Base-by-base conservation (phyloP, 2,113 vertebrate genomes). In the Spea multiplicata region DNA sequence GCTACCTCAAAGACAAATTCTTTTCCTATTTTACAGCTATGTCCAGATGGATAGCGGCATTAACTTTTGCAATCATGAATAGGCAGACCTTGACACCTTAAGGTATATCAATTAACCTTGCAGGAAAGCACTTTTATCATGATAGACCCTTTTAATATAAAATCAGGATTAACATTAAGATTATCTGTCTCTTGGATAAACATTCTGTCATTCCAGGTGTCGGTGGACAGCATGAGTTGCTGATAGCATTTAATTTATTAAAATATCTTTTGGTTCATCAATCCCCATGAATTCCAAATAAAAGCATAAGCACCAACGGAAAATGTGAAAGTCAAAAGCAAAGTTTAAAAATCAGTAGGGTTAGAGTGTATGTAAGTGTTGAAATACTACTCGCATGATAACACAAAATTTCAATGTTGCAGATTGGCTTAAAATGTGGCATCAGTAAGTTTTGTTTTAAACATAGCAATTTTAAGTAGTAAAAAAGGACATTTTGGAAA, bases 161-260 rank as follows among this genome's bases (percentile, higher is more conserved):
- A 49, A 59, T 49, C 10, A 7, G 13, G 44, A 16, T 48, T 49
- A 69, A 69, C 67, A 49, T 17, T 50, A 16, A 17, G 46, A 65
- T 55, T 76, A 67, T n/a, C 45, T 64, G 49, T 76, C 50, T n/a
- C n/a, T 67, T n/a, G 44, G 52, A 8, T 67, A 57, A 57, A 68
- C 30, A 57, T 57, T 74, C 13, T 4, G 8, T 44, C 57, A 48
- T 47, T 65, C 12, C 49, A n/a, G 8, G n/a, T 44, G 16, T 52
- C 3, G 13, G 14, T 53, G 47, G 45, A 46, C 4, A 8, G 9
- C 5, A 16, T 64, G 3, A 17, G 61, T 13, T 14, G 64, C 44
- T n/a, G 10, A 53, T n/a, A 44, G 6, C 30, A 44, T 71, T 71
- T 53, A 71, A 44, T 53, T 52, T 57, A 12, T 12, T 3, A 59